phyloP scores from a whole-genome alignment of 1,140 invertebrate genomes.

The Temnothorax longispinosus region DNA sequence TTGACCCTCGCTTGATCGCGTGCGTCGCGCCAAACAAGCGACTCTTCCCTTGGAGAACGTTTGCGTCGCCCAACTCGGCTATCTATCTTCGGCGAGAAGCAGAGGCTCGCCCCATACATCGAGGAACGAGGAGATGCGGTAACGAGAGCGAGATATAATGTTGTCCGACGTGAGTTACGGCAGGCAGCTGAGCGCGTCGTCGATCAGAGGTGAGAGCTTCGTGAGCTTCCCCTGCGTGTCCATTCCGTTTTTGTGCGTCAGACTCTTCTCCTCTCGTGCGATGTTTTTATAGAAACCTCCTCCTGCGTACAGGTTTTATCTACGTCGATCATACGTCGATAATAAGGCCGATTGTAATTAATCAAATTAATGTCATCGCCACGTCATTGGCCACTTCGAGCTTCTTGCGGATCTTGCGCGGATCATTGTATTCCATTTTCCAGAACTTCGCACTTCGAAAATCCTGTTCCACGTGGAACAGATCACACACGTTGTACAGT shows the following conservation, averaged over 20 bases:
- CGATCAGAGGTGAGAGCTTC: slow-evolving; percentile 54
- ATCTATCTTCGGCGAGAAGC: neutral
- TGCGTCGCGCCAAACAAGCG: neutral
- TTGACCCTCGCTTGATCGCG: slow-evolving; percentile 17
- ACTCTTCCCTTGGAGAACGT: neutral
- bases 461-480: neutral
- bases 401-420: too few relatives aligned
- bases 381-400: neutral
- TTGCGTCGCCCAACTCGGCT: neutral
- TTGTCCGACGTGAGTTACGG: slow-evolving; percentile 35
- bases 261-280: neutral
- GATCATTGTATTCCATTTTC: neutral
- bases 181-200: slow-evolving; percentile 29
- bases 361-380: neutral
- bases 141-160: slow-evolving; percentile 59
- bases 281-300: neutral
- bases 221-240: neutral
- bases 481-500: neutral
- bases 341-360: neutral
- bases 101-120: neutral
- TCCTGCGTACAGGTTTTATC: neutral
- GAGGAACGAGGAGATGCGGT: slow-evolving; percentile 63
- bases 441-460: neutral
- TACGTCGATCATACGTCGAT: neutral
- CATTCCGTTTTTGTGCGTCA: neutral